Evolutionary conservation across 2,888 invertebrate species (phyloP).

Genomic region (Toxonevra muliebris): DNA sequence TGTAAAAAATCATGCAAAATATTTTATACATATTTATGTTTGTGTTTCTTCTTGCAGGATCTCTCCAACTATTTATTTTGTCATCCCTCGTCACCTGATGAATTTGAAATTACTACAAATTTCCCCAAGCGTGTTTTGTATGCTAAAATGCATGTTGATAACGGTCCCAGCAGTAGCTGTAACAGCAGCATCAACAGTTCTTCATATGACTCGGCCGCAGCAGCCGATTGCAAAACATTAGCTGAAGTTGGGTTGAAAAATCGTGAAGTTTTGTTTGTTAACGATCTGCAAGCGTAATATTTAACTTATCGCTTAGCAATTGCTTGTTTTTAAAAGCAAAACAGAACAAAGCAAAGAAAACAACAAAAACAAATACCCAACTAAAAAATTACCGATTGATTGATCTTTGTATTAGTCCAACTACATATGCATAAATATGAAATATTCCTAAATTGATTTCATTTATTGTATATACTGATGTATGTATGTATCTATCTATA

Average conservation of each 20-base stretch:
- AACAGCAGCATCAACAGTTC: constrained; percentile 33
- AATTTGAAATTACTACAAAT: constrained; percentile 95
- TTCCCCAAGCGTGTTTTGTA: constrained; percentile 88
- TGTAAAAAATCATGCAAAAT: too few relatives aligned
- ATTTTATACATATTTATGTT: neutral
- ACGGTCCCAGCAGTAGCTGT: constrained; percentile 41
- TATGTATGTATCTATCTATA: neutral
- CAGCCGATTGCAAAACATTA: constrained; percentile 52
- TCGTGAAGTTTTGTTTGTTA: constrained; percentile 92
- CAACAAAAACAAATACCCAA: constrained; percentile 1
- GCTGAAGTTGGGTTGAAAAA: constrained; percentile 83
- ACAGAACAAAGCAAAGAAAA: constrained; percentile 2
- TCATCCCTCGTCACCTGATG: constrained; percentile 90
- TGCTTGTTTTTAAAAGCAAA: constrained; percentile 8
- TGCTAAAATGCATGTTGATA: constrained; percentile 47
- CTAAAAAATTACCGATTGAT: neutral
- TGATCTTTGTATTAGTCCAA: constrained; percentile 10
- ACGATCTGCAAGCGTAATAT: constrained; percentile 83
- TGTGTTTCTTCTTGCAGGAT: constrained; percentile 73
- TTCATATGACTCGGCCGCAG: constrained; percentile 22
- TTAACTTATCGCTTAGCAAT: constrained; percentile 10
- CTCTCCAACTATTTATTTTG: constrained; percentile 96
- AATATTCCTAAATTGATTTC: constrained; percentile 3
- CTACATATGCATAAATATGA: neutral
- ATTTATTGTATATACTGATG: neutral